Percentiles rank a stretch among this genome's conserved stretches.
phyloP scores from a whole-genome alignment of 2,888 invertebrate species.

The Ecliptopera silaceata region DNA sequence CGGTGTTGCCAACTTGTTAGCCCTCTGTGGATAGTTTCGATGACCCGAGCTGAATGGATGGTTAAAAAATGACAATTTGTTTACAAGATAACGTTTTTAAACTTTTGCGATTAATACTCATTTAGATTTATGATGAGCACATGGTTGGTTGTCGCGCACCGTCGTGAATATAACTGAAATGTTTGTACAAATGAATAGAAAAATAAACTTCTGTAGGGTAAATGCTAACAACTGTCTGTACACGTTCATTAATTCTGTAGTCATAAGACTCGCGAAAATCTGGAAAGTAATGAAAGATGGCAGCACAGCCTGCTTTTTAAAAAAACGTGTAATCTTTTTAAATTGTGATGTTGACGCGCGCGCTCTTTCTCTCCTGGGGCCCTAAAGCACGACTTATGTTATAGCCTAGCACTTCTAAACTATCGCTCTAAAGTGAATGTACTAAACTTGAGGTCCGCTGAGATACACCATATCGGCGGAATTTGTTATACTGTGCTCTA shows the following conservation, averaged over 20 bases:
- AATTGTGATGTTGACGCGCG: conserved; percentile 58
- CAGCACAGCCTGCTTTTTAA: neutral
- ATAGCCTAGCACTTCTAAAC: conserved; percentile 44
- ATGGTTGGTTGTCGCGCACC: too few relatives aligned
- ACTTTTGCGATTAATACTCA: too few relatives aligned
- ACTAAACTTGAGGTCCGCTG: conserved; percentile 40
- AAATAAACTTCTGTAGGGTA: too few relatives aligned
- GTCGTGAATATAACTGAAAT: too few relatives aligned
- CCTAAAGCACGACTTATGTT: conserved; percentile 61
- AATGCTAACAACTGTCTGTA: too few relatives aligned
- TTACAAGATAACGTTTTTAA: too few relatives aligned
- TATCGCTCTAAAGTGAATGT: conserved; percentile 46
- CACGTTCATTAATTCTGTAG: too few relatives aligned
- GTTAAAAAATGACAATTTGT: neutral
- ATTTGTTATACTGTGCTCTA: conserved; percentile 5
- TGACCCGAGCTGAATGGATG: neutral
- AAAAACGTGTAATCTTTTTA: conserved; percentile 69
- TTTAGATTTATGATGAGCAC: too few relatives aligned
- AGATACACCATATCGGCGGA: conserved; percentile 10
- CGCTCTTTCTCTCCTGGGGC: conserved; percentile 57
- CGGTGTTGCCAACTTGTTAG: conserved; percentile 22
- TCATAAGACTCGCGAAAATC: too few relatives aligned
- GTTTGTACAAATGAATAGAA: too few relatives aligned
- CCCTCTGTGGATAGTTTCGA: conserved; percentile 21
- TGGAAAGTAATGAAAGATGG: neutral